Evolutionary conservation across 2,113 vertebrate species (phyloP).

Genomic region (Plecotus auritus): DNA sequence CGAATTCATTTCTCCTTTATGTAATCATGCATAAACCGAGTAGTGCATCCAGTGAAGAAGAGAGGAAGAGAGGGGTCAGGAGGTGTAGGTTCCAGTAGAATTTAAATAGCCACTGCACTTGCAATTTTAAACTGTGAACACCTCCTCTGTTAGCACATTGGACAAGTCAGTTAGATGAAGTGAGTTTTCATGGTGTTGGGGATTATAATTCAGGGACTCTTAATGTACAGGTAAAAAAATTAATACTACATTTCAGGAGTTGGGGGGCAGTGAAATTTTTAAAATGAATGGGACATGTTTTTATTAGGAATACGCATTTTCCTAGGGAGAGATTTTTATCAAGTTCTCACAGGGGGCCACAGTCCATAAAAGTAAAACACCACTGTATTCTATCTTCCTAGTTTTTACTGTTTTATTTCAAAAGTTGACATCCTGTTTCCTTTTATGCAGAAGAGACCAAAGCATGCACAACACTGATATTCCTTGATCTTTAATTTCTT

Average conservation of each 20-base stretch:
- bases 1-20: slow-evolving; percentile 81
- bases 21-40: slow-evolving; percentile 76
- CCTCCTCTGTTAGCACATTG: slow-evolving; percentile 47
- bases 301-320: slow-evolving; percentile 6
- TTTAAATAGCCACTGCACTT: slow-evolving; percentile 75
- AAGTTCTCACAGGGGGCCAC: not conserved
- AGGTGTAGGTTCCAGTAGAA: slow-evolving; percentile 80
- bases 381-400: slow-evolving; percentile 13
- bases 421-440: slow-evolving; percentile 50
- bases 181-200: slow-evolving; percentile 1
- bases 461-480: not conserved
- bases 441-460: slow-evolving; percentile 31
- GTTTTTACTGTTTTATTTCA: slow-evolving; percentile 40
- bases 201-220: slow-evolving; percentile 17
- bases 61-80: slow-evolving; percentile 77
- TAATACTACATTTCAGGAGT: not conserved
- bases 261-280: not conserved
- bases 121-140: slow-evolving; percentile 69
- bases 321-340: not conserved
- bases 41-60: slow-evolving; percentile 79
- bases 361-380: slow-evolving; percentile 16
- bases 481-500: slow-evolving; percentile 39
- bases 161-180: slow-evolving; percentile 46
- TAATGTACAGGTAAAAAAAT: not conserved
- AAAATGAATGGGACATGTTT: not conserved